phyloP scores from a whole-genome alignment of 2,113 vertebrate genomes.

The Brachyhypopomus gauderio region DNA sequence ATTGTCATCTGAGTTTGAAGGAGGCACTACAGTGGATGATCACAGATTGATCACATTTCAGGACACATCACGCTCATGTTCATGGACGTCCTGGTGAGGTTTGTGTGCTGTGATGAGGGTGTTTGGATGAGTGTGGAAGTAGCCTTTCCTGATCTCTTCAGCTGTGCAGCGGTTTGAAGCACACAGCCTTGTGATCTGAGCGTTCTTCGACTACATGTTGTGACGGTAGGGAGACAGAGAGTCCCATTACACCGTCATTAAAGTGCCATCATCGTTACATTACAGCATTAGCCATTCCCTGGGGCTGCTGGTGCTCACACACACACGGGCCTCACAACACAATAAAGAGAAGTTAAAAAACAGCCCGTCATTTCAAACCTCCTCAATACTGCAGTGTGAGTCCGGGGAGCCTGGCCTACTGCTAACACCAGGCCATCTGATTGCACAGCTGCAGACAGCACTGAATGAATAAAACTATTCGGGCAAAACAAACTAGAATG shows the following conservation, averaged over 20 bases:
- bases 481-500: too few relatives aligned
- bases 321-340: constrained; percentile 67
- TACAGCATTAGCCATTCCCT: constrained; percentile 64
- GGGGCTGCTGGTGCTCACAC: constrained; percentile 58
- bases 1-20: too few relatives aligned
- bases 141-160: not conserved
- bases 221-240: constrained; percentile 60
- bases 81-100: too few relatives aligned
- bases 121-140: not conserved
- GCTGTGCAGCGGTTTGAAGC: constrained; percentile 30
- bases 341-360: constrained; percentile 68
- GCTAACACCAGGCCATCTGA: not conserved
- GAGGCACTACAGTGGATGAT: too few relatives aligned
- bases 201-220: constrained; percentile 38
- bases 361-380: constrained; percentile 43
- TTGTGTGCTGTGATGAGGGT: too few relatives aligned
- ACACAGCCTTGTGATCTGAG: constrained; percentile 31
- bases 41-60: too few relatives aligned
- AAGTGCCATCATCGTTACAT: constrained; percentile 74
- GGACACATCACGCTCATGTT: too few relatives aligned
- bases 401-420: not conserved
- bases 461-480: too few relatives aligned
- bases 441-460: too few relatives aligned
- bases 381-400: constrained; percentile 4
- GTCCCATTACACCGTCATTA: constrained; percentile 74